Evolutionary conservation across 2,113 vertebrate species (phyloP), one percentile per base, ranked within the genome.

Genomic region (Gymnocephalus cernua): DNA sequence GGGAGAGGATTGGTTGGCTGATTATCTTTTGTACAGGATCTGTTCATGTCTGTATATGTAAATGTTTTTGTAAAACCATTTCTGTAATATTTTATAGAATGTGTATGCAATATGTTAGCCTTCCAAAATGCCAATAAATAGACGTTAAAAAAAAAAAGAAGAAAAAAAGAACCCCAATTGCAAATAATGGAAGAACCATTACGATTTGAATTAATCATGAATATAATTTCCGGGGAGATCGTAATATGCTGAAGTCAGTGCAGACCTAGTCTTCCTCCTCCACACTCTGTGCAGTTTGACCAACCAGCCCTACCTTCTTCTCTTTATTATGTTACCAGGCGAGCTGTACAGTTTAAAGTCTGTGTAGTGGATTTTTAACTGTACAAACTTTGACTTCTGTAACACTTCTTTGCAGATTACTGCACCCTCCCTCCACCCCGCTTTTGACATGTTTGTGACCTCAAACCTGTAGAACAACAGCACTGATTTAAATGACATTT

Each of bases 391-490:
- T 73, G 70, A 32, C 41, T 32, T 32, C 5, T 32, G 32, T 32
- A 32, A 32, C 32, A 29, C 21, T 25, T 18, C 29, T 25, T 51
- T 63, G 3, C 61, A 44, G 19, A 23, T 21, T 62, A 62, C 5
- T 71, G 8, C 10, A 59, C 32, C 32, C 32, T 32, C 32, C 32
- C 5, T 32, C 5, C 32, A 32, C 32, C 32, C 32, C 1, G 6
- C 32, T 32, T 54, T 38, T 41, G 44, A 73, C 53, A 71, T 50
- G 11, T n/a, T 48, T 53, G 6, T 63, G 59, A 23, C 58, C 59
- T 65, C 21, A 38, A 38, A 21, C 59, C 35, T 41, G 59, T 57
- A 25, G 21, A 77, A 50, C 29, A 50, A 23, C 63, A 25, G 14
- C 62, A 44, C 23, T 47, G 50, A 56, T 59, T 68, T 10, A 18